phyloP scores from a whole-genome alignment of 2,888 invertebrate genomes.

The Mellilla xanthometata region DNA sequence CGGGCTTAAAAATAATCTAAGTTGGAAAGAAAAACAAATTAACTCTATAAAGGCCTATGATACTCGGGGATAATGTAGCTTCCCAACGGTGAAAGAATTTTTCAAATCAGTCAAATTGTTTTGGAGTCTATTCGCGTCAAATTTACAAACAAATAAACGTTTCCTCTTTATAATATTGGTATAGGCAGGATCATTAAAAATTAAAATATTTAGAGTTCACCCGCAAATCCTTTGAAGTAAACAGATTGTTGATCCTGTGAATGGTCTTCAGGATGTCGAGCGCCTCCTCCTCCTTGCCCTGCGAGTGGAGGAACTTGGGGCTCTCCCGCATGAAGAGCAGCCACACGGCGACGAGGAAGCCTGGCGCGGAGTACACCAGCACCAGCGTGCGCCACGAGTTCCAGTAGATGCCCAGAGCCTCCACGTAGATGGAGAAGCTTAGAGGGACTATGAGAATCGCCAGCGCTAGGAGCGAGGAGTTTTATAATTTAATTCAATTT shows the following conservation, averaged over 20 bases:
- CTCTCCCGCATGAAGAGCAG: constrained; percentile 86
- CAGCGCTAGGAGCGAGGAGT: constrained; percentile 65
- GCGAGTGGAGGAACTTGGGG: constrained; percentile 87
- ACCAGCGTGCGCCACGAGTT: constrained; percentile 89
- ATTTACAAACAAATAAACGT: no score
- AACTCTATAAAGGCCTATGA: no score
- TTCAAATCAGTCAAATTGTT: no score
- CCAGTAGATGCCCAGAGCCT: constrained; percentile 75
- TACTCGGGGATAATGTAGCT: no score
- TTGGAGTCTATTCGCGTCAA: no score
- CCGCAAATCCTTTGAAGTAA: constrained; percentile 41
- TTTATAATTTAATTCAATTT: no score
- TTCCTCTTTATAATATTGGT: no score
- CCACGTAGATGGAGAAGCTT: constrained; percentile 55
- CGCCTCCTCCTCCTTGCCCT: constrained; percentile 80
- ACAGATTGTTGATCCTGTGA: constrained; percentile 50
- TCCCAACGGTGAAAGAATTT: no score
- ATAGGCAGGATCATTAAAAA: no score
- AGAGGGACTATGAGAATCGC: constrained; percentile 86
- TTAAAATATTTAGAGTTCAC: constrained; percentile 40
- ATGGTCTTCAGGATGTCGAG: constrained; percentile 61
- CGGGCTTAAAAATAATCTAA: no score
- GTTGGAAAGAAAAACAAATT: no score
- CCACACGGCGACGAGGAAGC: constrained; percentile 81
- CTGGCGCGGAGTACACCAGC: constrained; percentile 84